Evolutionary conservation across 2,888 invertebrate genomes (phyloP).

Genomic region (Drosophila percnosoma): DNA sequence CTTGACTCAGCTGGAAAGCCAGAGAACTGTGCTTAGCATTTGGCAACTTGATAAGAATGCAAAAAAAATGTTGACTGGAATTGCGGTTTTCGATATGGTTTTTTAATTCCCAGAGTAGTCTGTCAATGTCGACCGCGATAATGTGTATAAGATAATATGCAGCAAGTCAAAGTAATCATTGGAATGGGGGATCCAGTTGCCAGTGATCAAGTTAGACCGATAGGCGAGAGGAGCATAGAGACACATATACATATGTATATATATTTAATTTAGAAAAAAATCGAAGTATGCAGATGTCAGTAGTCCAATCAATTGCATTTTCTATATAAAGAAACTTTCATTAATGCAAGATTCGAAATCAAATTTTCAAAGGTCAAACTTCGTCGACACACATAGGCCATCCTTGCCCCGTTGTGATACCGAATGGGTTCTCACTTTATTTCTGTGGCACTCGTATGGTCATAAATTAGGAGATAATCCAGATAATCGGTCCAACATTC

Average conservation of each 20-base stretch:
- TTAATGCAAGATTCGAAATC: neutral
- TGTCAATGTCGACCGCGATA: neutral
- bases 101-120: neutral
- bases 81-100: neutral
- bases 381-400: neutral
- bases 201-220: neutral
- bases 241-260: neutral
- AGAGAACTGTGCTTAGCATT: neutral
- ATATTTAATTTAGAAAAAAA: neutral
- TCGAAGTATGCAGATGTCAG: neutral
- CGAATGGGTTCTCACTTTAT: neutral
- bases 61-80: neutral
- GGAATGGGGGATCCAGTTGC: neutral
- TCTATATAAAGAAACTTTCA: neutral
- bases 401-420: neutral
- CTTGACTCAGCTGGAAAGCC: constrained; percentile 30
- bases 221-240: neutral
- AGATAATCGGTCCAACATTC: neutral
- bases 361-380: neutral
- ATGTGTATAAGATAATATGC: neutral
- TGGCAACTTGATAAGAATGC: neutral
- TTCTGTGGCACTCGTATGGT: neutral
- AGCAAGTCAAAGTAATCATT: neutral
- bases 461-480: neutral
- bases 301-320: neutral